Conservation (phyloP, 2,888 invertebrate species). For the Schizaphis graminum region DNA sequence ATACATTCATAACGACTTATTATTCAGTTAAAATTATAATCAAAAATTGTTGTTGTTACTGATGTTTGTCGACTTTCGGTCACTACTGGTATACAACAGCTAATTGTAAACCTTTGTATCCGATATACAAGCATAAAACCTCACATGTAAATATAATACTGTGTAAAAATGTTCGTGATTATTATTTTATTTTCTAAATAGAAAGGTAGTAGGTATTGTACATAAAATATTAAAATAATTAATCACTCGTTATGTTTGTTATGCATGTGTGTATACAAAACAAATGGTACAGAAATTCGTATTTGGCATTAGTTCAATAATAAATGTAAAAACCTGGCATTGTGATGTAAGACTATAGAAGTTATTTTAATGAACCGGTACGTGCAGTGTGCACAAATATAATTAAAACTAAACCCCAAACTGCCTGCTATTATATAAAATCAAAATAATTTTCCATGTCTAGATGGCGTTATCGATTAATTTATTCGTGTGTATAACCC, state of each 20-base stretch:
- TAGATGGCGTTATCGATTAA: not conserved
- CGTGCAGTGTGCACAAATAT: not conserved
- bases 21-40: not conserved
- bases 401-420: slow-evolving; percentile 30
- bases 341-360: not conserved
- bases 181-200: not conserved
- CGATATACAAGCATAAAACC: not conserved
- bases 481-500: not conserved
- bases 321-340: slow-evolving; percentile 1
- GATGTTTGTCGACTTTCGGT: not conserved
- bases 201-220: not conserved
- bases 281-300: not conserved
- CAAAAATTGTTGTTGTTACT: not conserved
- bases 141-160: not conserved
- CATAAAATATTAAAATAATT: slow-evolving; percentile 5
- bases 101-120: not conserved
- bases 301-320: slow-evolving; percentile 21
- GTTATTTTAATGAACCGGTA: slow-evolving; percentile 3
- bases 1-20: not conserved
- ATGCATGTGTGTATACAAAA: not conserved
- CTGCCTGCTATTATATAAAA: not conserved
- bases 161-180: not conserved
- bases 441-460: slow-evolving; percentile 1
- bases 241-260: slow-evolving; percentile 4
- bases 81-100: not conserved